Evolutionary conservation across 2,888 invertebrate genomes (phyloP).

Genomic region (Platyscelio sp.): DNA sequence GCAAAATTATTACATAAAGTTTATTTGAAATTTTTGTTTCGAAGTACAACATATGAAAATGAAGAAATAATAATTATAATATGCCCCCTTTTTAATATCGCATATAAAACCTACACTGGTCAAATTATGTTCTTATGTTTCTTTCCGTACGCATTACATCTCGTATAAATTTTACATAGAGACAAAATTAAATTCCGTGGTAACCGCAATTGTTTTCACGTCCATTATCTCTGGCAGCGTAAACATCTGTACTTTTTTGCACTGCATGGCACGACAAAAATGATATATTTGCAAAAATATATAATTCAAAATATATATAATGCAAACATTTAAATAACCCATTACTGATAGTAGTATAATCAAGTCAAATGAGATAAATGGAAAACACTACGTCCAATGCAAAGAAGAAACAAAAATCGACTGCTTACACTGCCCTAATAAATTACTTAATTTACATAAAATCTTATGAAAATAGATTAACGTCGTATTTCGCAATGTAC

Average conservation of each 20-base stretch:
- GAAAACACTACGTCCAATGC: conserved; percentile 13
- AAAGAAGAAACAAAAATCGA: conserved; percentile 32
- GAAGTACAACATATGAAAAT: too few species aligned
- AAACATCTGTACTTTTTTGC: conserved; percentile 44
- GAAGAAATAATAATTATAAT: too few species aligned
- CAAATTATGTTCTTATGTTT: conserved; percentile 33
- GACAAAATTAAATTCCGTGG: conserved; percentile 73
- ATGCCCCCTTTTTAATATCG: too few species aligned
- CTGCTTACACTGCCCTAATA: conserved; percentile 56
- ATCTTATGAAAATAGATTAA: conserved; percentile 79
- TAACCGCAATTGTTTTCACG: conserved; percentile 64
- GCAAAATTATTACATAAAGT: too few species aligned
- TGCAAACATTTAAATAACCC: too few species aligned
- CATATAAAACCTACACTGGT: neutral
- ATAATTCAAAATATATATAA: too few species aligned
- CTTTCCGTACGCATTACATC: conserved; percentile 24
- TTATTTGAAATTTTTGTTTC: too few species aligned
- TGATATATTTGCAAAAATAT: neutral
- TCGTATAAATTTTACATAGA: conserved; percentile 60
- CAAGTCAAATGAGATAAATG: too few species aligned
- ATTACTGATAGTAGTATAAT: too few species aligned
- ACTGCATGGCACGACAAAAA: conserved; percentile 52
- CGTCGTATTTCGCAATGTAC: conserved; percentile 79
- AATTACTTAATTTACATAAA: conserved; percentile 71
- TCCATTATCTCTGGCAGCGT: conserved; percentile 44